Evolutionary conservation across 1,140 invertebrate species (phyloP).

Genomic region (Agrypnia vestita): DNA sequence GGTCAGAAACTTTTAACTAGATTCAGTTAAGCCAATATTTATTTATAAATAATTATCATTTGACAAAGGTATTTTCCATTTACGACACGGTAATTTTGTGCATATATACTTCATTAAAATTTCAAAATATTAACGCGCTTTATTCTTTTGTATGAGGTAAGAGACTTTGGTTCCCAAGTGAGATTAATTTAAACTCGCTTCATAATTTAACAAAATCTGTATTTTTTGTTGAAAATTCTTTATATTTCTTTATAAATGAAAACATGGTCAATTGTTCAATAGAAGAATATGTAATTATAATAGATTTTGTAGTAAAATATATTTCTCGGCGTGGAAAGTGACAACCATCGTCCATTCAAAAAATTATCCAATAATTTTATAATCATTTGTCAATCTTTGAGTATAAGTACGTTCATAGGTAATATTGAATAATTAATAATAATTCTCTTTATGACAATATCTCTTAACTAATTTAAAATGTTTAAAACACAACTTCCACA

Average conservation of each 20-base stretch:
- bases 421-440: slow-evolving; percentile 3
- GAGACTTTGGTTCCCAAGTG: background rate
- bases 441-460: background rate
- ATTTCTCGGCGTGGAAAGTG: too few species aligned
- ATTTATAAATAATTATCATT: too few species aligned
- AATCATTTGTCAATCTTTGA: too few species aligned
- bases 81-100: background rate
- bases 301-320: too few species aligned
- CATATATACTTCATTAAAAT: background rate
- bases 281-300: background rate
- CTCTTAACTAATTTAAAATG: background rate
- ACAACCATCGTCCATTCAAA: too few species aligned
- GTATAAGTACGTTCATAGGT: background rate
- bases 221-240: background rate
- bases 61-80: too few species aligned
- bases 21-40: too few species aligned
- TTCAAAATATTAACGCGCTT: slow-evolving; percentile 2
- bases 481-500: slow-evolving; percentile 9
- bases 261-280: background rate
- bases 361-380: too few species aligned
- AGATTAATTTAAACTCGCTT: background rate
- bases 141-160: slow-evolving; percentile 10
- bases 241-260: background rate
- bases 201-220: background rate
- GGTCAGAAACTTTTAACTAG: too few species aligned